Evolutionary conservation across 2,888 invertebrate species (phyloP).

Genomic region (Pardosa pseudoannulata): DNA sequence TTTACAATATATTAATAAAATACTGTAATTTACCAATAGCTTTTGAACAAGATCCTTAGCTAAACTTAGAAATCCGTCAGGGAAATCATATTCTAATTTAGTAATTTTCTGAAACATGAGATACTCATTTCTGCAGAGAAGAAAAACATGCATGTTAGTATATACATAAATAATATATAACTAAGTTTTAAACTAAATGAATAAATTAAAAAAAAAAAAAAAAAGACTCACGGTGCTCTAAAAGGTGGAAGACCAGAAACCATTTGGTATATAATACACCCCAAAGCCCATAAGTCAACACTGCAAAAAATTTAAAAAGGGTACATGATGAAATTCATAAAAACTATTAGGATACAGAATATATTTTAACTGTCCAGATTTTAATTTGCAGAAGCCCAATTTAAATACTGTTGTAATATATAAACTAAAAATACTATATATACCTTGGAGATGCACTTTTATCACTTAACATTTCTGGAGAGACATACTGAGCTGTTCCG

Average conservation of each 20-base stretch:
- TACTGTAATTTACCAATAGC: slow-evolving; percentile 83
- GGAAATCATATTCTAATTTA: slow-evolving; percentile 92
- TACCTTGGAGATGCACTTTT: slow-evolving; percentile 77
- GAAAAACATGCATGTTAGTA: slow-evolving; percentile 54
- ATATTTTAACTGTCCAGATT: too few relatives aligned
- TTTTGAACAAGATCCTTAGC: slow-evolving; percentile 93
- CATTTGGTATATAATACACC: slow-evolving; percentile 98
- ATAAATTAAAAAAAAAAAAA: neutral
- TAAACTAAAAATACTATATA: too few relatives aligned
- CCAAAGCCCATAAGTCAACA: slow-evolving; percentile 97
- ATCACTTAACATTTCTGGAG: slow-evolving; percentile 94
- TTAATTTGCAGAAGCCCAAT: too few relatives aligned
- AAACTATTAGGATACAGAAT: too few relatives aligned
- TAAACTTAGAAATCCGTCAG: slow-evolving; percentile 90
- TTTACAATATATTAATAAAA: too few relatives aligned
- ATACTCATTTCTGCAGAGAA: slow-evolving; percentile 87
- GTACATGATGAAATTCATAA: too few relatives aligned
- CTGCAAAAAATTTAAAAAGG: too few relatives aligned
- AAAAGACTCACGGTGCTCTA: slow-evolving; percentile 82
- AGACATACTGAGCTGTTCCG: slow-evolving; percentile 99
- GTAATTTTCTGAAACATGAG: slow-evolving; percentile 96
- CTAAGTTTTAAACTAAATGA: neutral
- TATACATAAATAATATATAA: neutral
- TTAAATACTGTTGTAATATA: too few relatives aligned
- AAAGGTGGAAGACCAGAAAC: slow-evolving; percentile 95